Conservation (phyloP, 2,113 vertebrate species). For the Vidua macroura region DNA sequence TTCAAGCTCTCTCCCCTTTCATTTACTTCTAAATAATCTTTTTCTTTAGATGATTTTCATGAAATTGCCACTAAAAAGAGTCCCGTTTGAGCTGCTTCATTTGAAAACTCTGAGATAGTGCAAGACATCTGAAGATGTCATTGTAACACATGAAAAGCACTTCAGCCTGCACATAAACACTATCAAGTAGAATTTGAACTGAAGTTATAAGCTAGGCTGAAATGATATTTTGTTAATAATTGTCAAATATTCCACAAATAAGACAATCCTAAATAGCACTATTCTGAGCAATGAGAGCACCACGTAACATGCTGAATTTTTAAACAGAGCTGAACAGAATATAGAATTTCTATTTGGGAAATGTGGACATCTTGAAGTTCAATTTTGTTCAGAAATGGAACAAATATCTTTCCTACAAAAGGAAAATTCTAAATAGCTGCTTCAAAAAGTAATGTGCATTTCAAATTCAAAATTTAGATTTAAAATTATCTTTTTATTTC, state of each 20-base stretch:
- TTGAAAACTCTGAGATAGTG: slow-evolving; percentile 45
- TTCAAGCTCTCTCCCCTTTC: neutral
- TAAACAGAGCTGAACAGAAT: slow-evolving; percentile 53
- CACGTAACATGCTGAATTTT: slow-evolving; percentile 19
- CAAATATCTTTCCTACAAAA: slow-evolving; percentile 43
- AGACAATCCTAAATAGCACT: slow-evolving; percentile 39
- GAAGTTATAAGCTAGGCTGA: slow-evolving; percentile 60
- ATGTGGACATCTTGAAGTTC: slow-evolving; percentile 54
- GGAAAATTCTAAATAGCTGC: slow-evolving; percentile 23
- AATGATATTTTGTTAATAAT: slow-evolving; percentile 65
- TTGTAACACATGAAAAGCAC: slow-evolving; percentile 59
- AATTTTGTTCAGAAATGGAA: slow-evolving; percentile 51
- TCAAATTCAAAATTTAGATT: slow-evolving; percentile 35
- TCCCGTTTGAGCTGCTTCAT: slow-evolving; percentile 45
- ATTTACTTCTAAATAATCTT: slow-evolving; percentile 61
- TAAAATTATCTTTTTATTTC: slow-evolving; percentile 8
- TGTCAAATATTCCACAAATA: slow-evolving; percentile 61
- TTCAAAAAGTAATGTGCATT: slow-evolving; percentile 21
- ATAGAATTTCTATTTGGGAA: slow-evolving; percentile 55
- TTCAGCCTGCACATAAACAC: slow-evolving; percentile 57
- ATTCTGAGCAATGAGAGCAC: slow-evolving; percentile 25
- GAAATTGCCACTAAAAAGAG: slow-evolving; percentile 64
- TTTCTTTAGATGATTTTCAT: slow-evolving; percentile 53
- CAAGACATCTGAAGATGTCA: slow-evolving; percentile 60
- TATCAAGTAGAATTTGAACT: slow-evolving; percentile 43